These are phyloP conservation scores for Brachyhypopomus gauderio DNA, from an alignment of 2,113 vertebrate species.

Conservation along the genomic window DNA sequence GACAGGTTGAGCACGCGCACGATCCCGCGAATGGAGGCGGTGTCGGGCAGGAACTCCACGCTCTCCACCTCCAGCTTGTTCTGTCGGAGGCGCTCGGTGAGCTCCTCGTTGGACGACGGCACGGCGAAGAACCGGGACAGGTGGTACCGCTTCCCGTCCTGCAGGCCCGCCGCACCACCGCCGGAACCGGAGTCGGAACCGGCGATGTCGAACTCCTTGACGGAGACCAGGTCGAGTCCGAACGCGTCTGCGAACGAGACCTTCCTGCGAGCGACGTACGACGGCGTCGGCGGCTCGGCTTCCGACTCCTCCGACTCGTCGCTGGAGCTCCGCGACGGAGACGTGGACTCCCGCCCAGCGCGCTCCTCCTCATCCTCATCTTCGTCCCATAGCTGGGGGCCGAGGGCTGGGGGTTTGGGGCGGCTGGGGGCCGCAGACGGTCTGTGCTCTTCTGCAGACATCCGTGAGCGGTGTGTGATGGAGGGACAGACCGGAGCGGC, in stretches of 20 bases:
- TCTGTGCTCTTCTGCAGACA: conserved; percentile 73
- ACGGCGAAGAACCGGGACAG: conserved; percentile 82
- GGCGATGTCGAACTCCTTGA: conserved; percentile 89
- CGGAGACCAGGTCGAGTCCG: conserved; percentile 90
- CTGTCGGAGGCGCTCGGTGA: conserved; percentile 77
- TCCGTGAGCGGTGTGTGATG: conserved; percentile 79
- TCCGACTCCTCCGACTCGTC: conserved; percentile 75
- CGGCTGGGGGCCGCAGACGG: conserved; percentile 65
- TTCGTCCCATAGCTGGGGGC: conserved; percentile 67
- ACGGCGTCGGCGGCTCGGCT: conserved; percentile 66
- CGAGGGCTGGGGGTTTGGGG: conserved; percentile 74
- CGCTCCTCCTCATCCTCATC: conserved; percentile 51
- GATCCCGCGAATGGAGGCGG: conserved; percentile 81
- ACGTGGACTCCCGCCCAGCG: conserved; percentile 66
- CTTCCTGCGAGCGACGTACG: conserved; percentile 75
- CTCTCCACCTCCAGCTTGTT: conserved; percentile 87
- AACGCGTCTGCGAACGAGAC: conserved; percentile 97
- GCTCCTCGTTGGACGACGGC: conserved; percentile 78
- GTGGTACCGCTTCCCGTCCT: conserved; percentile 77
- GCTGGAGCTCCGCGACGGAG: conserved; percentile 72
- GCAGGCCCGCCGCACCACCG: conserved; percentile 44
- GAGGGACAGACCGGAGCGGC: conserved; percentile 70
- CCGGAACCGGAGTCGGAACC: conserved; percentile 64
- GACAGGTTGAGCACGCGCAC: conserved; percentile 90
- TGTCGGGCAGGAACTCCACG: conserved; percentile 77